These are phyloP conservation scores for Isoperla grammatica DNA, from an alignment of 2,888 invertebrate species.

Conservation along the genomic window DNA sequence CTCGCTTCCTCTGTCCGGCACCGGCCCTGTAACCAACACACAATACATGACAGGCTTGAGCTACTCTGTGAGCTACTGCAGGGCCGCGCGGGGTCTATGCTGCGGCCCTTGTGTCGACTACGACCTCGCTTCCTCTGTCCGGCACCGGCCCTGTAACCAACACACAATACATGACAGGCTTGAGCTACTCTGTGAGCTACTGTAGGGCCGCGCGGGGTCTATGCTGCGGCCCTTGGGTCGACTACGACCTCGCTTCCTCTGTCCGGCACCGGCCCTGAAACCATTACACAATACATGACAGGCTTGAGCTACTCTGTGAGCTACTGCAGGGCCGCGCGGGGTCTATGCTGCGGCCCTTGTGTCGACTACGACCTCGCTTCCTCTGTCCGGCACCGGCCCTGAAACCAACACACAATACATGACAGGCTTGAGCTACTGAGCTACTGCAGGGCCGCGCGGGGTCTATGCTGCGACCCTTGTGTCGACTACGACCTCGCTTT, in stretches of 20 bases:
- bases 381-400: slow-evolving; percentile 44
- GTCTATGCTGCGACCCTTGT: slow-evolving; percentile 60
- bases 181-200: slow-evolving; percentile 65
- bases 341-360: slow-evolving; percentile 60
- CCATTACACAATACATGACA: slow-evolving; percentile 50
- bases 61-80: slow-evolving; percentile 58
- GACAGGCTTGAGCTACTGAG: slow-evolving; percentile 79
- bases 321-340: slow-evolving; percentile 48
- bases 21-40: slow-evolving; percentile 39
- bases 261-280: slow-evolving; percentile 42
- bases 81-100: slow-evolving; percentile 57
- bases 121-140: slow-evolving; percentile 48
- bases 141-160: slow-evolving; percentile 40
- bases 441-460: slow-evolving; percentile 48
- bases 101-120: slow-evolving; percentile 52
- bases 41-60: slow-evolving; percentile 68
- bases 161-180: slow-evolving; percentile 59
- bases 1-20: slow-evolving; percentile 47
- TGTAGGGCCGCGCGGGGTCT: slow-evolving; percentile 52
- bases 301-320: slow-evolving; percentile 73
- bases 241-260: slow-evolving; percentile 47
- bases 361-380: slow-evolving; percentile 47
- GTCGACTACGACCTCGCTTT: slow-evolving; percentile 47
- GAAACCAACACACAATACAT: no score
- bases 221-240: slow-evolving; percentile 57